Conservation (phyloP, 2,797 vertebrate species). For the Pipistrellus nathusii region DNA sequence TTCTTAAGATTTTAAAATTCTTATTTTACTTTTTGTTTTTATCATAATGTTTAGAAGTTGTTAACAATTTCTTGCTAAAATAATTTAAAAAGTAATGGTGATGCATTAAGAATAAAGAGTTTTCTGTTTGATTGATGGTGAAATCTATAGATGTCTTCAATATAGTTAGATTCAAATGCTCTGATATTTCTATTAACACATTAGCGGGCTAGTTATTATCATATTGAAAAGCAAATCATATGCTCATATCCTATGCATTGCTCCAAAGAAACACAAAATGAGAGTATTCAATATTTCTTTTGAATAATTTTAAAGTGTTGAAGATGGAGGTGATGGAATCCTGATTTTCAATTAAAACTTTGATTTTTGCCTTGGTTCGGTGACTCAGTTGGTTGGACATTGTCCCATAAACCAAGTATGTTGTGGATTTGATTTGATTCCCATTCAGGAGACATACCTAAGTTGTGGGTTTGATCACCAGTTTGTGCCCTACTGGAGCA, state of each 20-base stretch:
- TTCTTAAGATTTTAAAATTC: not conserved
- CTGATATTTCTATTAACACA: not conserved
- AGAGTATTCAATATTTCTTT: not conserved
- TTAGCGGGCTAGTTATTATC: not conserved
- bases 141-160: not conserved
- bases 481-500: not conserved
- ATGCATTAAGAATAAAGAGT: not conserved
- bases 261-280: not conserved
- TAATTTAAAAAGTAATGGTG: not conserved
- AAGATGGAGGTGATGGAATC: not conserved
- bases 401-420: not conserved
- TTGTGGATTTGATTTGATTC: not conserved
- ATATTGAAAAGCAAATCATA: not conserved
- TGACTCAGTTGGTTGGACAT: not conserved
- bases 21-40: not conserved
- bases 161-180: not conserved
- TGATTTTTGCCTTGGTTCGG: not conserved
- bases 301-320: conserved; percentile 20
- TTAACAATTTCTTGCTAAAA: not conserved
- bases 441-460: not conserved
- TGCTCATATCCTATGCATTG: not conserved
- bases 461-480: too few species aligned
- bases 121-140: not conserved
- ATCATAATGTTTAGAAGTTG: not conserved
- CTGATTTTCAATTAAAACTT: not conserved